A percentile compares a stretch with the other conserved stretches of the same genome.
Conservation (phyloP, 1,140 invertebrate species). For the Kradibia gibbosae region DNA sequence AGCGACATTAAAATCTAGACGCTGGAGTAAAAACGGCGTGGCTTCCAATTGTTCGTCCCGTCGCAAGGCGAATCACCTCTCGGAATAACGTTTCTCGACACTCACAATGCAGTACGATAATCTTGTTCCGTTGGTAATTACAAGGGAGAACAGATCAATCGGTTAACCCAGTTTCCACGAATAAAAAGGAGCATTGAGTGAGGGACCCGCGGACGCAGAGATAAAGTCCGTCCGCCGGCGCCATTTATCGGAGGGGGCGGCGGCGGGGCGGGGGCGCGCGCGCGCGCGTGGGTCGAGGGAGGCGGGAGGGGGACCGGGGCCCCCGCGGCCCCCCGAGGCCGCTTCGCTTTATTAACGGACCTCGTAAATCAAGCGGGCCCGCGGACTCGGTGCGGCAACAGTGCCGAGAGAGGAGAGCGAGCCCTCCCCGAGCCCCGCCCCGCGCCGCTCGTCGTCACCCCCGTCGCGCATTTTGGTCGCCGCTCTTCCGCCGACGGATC, state of each 20-base stretch:
- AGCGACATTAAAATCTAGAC: neutral
- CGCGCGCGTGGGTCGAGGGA: neutral
- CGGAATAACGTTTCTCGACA: neutral
- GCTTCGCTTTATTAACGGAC: constrained; percentile 19
- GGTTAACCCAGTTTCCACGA: constrained; percentile 25
- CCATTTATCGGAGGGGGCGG: neutral
- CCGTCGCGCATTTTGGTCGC: neutral
- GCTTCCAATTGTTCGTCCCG: neutral
- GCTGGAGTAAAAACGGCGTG: neutral
- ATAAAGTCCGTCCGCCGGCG: constrained; percentile 12
- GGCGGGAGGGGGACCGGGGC: neutral
- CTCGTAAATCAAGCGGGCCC: constrained; percentile 28
- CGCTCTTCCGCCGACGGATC: neutral
- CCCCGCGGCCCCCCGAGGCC: neutral
- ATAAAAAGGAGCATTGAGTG: constrained; percentile 19
- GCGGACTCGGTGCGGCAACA: neutral
- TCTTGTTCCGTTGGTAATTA: neutral
- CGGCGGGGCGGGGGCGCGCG: too few relatives aligned
- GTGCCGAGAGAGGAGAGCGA: neutral
- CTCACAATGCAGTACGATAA: neutral
- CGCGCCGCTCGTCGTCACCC: neutral
- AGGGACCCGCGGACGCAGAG: constrained; percentile 6
- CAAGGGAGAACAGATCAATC: constrained; percentile 2
- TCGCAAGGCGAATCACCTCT: neutral
- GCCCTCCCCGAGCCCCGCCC: neutral